Conservation (phyloP, 2,888 invertebrate species). For the Synergus umbraculus region DNA sequence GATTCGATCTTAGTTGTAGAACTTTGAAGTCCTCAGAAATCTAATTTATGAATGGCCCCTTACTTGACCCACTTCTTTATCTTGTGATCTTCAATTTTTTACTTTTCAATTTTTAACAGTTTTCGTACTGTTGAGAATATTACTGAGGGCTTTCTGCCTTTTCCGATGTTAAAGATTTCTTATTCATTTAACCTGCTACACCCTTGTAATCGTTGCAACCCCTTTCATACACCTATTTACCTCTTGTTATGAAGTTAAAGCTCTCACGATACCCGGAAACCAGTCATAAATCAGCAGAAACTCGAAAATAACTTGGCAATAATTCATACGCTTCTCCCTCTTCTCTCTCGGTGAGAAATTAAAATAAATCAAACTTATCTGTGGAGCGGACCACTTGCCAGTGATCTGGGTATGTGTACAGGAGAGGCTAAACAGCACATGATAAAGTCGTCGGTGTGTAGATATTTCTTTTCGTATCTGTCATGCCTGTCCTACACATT, state of each 20-base stretch:
- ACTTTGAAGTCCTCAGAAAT: no score
- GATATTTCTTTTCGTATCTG: constrained; percentile 62
- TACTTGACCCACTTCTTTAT: neutral
- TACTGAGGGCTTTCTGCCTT: neutral
- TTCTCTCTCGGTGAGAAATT: constrained; percentile 66
- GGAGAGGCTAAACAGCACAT: constrained; percentile 63
- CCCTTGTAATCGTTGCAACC: constrained; percentile 54
- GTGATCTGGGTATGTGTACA: constrained; percentile 57
- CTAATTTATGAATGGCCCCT: no score
- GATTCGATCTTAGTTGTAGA: neutral
- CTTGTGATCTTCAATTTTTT: neutral
- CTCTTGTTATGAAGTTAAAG: constrained; percentile 67
- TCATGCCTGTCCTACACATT: constrained; percentile 49
- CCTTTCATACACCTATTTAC: constrained; percentile 61
- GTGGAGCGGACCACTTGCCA: constrained; percentile 67
- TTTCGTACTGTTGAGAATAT: neutral
- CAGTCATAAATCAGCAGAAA: constrained; percentile 69
- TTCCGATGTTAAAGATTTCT: neutral
- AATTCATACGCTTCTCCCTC: constrained; percentile 59
- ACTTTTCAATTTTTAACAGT: neutral
- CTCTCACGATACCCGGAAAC: constrained; percentile 62
- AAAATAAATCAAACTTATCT: constrained; percentile 76
- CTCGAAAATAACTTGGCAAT: constrained; percentile 71
- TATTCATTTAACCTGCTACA: neutral
- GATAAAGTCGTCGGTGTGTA: constrained; percentile 54